These are phyloP conservation scores for Bergia sp. DNA, from an alignment of 92 coral and sea anemone species.

Conservation along the genomic window DNA sequence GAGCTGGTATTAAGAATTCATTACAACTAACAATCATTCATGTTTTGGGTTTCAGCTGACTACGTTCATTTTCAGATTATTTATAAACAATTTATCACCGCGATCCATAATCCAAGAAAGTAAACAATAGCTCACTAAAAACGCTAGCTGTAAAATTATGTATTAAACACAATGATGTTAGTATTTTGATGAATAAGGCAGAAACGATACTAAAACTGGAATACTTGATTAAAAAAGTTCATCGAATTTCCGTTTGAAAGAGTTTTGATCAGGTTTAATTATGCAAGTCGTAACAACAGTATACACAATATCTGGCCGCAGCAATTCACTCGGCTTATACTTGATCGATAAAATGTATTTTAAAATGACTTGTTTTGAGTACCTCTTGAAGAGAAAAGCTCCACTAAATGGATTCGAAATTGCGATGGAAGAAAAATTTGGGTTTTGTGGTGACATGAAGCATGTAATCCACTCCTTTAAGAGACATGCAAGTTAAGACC, in stretches of 20 bases:
- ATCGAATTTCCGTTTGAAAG: not conserved
- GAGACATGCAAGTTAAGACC: not conserved
- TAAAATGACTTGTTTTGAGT: not conserved
- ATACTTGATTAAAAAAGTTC: too few relatives aligned
- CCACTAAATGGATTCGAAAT: not conserved
- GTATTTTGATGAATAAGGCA: not conserved
- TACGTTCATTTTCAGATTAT: not conserved
- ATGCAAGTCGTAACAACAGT: not conserved
- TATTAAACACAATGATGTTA: not conserved
- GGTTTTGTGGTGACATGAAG: not conserved
- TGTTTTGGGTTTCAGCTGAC: not conserved
- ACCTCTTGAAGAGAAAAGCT: not conserved
- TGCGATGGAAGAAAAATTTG: not conserved
- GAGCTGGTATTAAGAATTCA: not conserved
- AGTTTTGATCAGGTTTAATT: not conserved
- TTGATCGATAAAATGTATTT: not conserved
- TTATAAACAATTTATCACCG: not conserved
- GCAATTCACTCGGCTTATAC: not conserved
- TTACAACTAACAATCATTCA: not conserved
- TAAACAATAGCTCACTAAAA: not conserved
- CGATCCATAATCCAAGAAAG: not conserved
- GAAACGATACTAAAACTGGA: not conserved
- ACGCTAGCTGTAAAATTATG: too few relatives aligned
- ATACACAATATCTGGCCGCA: not conserved
- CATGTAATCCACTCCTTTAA: not conserved